Evolutionary conservation across 2,797 vertebrate genomes (phyloP), one percentile per base, ranked within the genome.

Genomic region (Platyrinchus mystaceus): DNA sequence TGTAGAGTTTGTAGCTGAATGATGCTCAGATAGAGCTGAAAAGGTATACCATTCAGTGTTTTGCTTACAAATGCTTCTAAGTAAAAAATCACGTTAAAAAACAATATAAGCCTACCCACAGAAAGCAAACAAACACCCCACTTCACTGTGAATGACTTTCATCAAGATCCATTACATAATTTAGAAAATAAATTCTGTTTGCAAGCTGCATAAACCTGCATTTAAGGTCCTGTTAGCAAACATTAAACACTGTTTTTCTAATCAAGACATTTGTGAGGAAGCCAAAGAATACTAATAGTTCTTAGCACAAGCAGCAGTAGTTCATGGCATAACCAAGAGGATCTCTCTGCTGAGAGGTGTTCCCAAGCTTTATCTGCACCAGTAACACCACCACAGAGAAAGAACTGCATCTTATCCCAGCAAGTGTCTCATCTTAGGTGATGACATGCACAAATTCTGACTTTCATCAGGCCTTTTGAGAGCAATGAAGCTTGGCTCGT

Each of bases 61-160:
- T 58, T 77, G 34, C 59, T 89, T 70, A 71, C 15, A 74, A 92
- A 95, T 50, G 12, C 24, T 63, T 89, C 47, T 41, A 76, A 66
- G 71, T 44, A 77, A 41, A 69, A 82, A 94, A 95, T 50, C 70
- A 69, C 76, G 14, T 56, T 73, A 70, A 77, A 79, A 26, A 74
- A 81, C 52, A 89, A 84, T n/a, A 47, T 24, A 87, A 85, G 32
- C 46, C 53, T 83, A 71, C 24, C 66, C 1, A 4, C 5, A 50
- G 49, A 93, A 79, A 60, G 92, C 67, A 95, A 95, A 93, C 79
- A 90, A 92, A 94, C 58, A 89, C n/a, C 58, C 28, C 79, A 78
- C 79, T 91, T 90, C 53, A 87, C 50, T 32, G 21, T 78, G 43
- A 94, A 83, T 64, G 9, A 87, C 75, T 87, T 94, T 75, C 53